These are phyloP conservation scores for Teleiodes luculella DNA, from an alignment of 2,888 invertebrate species.

Conservation along the genomic window DNA sequence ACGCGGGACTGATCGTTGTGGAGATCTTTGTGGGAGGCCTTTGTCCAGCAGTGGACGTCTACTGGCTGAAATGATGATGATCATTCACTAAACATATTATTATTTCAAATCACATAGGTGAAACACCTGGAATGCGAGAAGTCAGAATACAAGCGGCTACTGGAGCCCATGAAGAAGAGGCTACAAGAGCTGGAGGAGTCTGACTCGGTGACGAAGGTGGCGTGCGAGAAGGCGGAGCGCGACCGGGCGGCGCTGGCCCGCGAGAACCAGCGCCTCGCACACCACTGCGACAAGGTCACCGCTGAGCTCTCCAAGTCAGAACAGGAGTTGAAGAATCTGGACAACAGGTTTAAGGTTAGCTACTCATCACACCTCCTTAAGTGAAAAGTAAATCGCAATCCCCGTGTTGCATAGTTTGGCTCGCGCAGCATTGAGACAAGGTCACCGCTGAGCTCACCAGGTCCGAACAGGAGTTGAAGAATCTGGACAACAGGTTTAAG, in stretches of 20 bases:
- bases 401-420: no score
- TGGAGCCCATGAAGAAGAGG: conserved; percentile 71
- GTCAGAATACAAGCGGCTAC: conserved; percentile 74
- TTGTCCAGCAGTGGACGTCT: no score
- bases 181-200: conserved; percentile 79
- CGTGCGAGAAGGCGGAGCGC: conserved; percentile 75
- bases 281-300: conserved; percentile 67
- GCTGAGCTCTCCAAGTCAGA: conserved; percentile 73
- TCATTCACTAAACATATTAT: background rate
- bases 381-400: no score
- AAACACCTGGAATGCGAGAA: conserved; percentile 56
- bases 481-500: no score
- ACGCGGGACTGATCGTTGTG: no score
- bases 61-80: no score
- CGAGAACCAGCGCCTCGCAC: conserved; percentile 65
- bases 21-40: no score
- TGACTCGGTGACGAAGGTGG: conserved; percentile 74
- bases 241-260: conserved; percentile 71
- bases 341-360: conserved; percentile 67
- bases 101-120: conserved; percentile 38
- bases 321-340: conserved; percentile 60
- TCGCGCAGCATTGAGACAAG: no score
- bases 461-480: no score
- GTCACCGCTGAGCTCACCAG: no score
- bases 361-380: no score